Evolutionary conservation across 2,113 vertebrate species (phyloP), one percentile per base, ranked within the genome.

Genomic region (Rhinogobius similis): DNA sequence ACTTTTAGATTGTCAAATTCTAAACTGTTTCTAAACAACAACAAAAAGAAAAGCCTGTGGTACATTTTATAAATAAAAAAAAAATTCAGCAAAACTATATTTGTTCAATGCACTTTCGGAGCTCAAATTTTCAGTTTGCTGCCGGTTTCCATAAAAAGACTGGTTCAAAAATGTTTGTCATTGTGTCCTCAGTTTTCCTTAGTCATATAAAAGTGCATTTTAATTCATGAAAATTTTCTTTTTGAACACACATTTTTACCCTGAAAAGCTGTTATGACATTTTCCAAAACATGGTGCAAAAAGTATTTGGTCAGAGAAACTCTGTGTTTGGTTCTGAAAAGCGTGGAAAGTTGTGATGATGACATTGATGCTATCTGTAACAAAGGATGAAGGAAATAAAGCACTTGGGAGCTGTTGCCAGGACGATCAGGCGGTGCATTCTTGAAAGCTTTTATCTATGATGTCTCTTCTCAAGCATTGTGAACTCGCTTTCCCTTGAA

Each of bases 341-440:
- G 58, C 80, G 20, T 58, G 67, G 72, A 75, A 63, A 27, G 66
- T 67, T 5, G 20, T 29, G 36, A 8, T 63, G 78, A 78, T 87
- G 86, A 86, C 85, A 85, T 72, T 69, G 76, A 82, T 87, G 75
- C 76, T 73, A 81, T 63, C 78, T 55, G 27, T 56, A 78, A 82
- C 76, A 88, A 87, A 86, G 69, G 78, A 44, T 61, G 79, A 75
- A 80, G 82, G 86, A 88, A 89, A 87, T 88, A 75, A 84, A 82
- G 83, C 84, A 82, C 76, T 74, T 88, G 78, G 85, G 78, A 86
- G 67, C 48, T 78, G 82, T 74, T 67, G 77, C 75, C 46, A 10
- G 66, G 27, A 71, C 82, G 84, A 61, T 62, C 63, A 65, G 82
- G 59, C 73, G 39, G 82, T 43, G 63, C 62, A 43, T 70, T 82